These are phyloP conservation scores for Beris chalybata DNA, from an alignment of 2,888 invertebrate genomes.

Conservation along the genomic window DNA sequence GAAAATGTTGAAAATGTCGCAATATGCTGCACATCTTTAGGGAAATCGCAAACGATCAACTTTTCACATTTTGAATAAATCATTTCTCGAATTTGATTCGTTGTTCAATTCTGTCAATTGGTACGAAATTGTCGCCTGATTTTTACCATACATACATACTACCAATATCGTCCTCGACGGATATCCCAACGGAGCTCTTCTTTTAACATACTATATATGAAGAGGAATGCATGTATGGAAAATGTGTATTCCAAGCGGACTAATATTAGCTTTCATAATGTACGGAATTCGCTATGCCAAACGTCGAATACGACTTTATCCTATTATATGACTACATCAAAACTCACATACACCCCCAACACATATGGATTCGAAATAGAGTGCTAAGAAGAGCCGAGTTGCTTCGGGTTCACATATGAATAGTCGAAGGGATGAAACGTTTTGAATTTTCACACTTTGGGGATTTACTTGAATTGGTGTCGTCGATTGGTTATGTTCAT, in stretches of 20 bases:
- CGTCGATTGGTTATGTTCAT: slow-evolving; percentile 30
- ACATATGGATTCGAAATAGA: neutral
- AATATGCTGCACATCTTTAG: slow-evolving; percentile 26
- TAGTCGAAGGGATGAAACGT: slow-evolving; percentile 16
- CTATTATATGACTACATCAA: slow-evolving; percentile 21
- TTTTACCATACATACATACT: slow-evolving; percentile 1
- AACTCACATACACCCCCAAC: neutral
- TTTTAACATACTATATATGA: slow-evolving; percentile 22
- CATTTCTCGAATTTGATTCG: slow-evolving; percentile 38
- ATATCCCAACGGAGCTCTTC: slow-evolving; percentile 29
- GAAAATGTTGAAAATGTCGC: neutral
- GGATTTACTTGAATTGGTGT: slow-evolving; percentile 30
- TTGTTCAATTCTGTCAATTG: slow-evolving; percentile 38
- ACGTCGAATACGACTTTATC: slow-evolving; percentile 8
- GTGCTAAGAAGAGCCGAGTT: neutral
- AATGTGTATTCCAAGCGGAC: slow-evolving; percentile 21
- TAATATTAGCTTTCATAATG: neutral
- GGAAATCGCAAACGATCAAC: slow-evolving; percentile 38
- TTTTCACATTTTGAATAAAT: slow-evolving; percentile 39
- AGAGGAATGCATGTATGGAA: neutral
- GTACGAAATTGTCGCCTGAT: slow-evolving; percentile 36
- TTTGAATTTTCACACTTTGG: slow-evolving; percentile 35
- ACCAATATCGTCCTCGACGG: slow-evolving; percentile 23
- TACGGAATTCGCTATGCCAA: no score
- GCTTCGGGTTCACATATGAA: slow-evolving; percentile 12